Evolutionary conservation across 2,113 vertebrate genomes (phyloP), one percentile per base, ranked within the genome.

Genomic region (Camelus bactrianus): DNA sequence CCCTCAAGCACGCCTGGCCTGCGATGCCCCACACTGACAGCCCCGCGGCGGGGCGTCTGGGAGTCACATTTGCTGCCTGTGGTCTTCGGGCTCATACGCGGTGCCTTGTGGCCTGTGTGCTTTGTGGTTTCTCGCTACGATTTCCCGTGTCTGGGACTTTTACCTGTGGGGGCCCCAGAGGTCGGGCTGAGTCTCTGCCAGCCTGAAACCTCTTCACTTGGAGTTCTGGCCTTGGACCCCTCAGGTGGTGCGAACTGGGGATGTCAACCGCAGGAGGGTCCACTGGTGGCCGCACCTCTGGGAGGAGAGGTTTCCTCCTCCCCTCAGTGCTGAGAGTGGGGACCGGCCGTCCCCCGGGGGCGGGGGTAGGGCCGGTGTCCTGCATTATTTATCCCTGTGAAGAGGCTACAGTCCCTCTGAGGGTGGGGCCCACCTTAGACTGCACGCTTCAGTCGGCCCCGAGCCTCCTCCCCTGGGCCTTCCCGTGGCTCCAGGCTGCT

Each of bases 361-460:
- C 7, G 0, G 0, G 5, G 20, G 42, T 1, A 17, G 5, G 38
- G 64, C 8, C 0, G 9, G 35, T 12, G 8, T 12, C 2, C 38
- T 5, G 17, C 38, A 5, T 42, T 42, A 14, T 20, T 28, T 10
- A 11, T 4, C n/a, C 50, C 52, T 8, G 0, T 0, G 3, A 32
- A 6, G 19, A 48, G 19, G 4, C 12, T 24, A 3, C 2, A 3
- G 54, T 17, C 52, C 60, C 15, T 14, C 0, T 4, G 19, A 15
- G 79, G 28, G 20, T 8, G 16, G 28, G 28, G 3, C 14, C 35
- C 26, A 46, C 50, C 3, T 30, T 1, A 0, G 42, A 1, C n/a
- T 35, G 10, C 7, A 30, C 52, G 58, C 50, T 70, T 64, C 14
- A 8, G 35, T 12, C 0, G 0, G 26, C 50, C 16, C 76, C 19